A percentile compares a stretch with the other conserved stretches of the same genome.
phyloP scores from a whole-genome alignment of 2,888 invertebrate species.

The Hesperia comma region DNA sequence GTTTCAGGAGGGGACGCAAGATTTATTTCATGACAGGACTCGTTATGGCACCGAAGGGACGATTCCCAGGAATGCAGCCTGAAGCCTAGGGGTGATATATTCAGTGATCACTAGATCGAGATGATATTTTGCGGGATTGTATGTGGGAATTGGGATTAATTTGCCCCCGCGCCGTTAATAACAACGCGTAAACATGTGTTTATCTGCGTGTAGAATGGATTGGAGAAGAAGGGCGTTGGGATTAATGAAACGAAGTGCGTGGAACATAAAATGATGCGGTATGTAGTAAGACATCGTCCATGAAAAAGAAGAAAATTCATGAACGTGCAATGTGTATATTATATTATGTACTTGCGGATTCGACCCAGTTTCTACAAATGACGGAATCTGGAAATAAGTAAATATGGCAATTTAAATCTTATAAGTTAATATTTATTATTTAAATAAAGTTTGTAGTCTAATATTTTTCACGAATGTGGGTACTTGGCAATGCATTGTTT shows the following conservation, averaged over 20 bases:
- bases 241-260: constrained; percentile 19
- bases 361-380: no score
- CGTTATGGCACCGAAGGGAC: constrained; percentile 79
- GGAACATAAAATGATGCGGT: neutral
- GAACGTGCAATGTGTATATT: no score
- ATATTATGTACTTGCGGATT: no score
- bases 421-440: no score
- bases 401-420: no score
- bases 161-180: constrained; percentile 44
- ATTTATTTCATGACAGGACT: constrained; percentile 80
- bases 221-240: constrained; percentile 12
- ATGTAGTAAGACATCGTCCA: neutral
- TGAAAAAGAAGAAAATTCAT: no score
- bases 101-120: constrained; percentile 70
- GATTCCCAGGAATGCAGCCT: constrained; percentile 67
- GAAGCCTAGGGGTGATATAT: constrained; percentile 60
- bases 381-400: no score
- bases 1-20: constrained; percentile 70
- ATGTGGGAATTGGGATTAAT: constrained; percentile 69
- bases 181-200: constrained; percentile 36
- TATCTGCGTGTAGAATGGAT: constrained; percentile 25
- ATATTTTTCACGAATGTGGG: no score
- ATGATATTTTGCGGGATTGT: constrained; percentile 63
- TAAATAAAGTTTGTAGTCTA: no score
- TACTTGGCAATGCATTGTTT: no score